Conservation (phyloP, 2,888 invertebrate genomes). For the Lucinisca nassula region DNA sequence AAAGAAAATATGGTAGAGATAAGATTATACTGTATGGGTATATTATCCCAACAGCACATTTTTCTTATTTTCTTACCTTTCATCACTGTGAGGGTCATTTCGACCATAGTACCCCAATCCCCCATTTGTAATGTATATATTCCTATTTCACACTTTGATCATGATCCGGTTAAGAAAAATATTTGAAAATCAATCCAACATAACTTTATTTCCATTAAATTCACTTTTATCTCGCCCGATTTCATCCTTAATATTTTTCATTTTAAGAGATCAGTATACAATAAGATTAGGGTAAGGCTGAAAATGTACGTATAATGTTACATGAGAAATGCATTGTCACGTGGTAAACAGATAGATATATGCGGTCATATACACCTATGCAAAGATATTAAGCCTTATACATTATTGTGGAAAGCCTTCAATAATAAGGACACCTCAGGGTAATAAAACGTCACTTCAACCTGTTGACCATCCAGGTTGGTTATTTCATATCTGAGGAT, state of each 20-base stretch:
- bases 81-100: constrained; percentile 49
- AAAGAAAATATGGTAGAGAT: no score
- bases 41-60: no score
- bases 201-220: background rate
- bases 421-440: background rate
- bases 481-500: background rate
- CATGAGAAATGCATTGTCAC: constrained; percentile 19
- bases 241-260: background rate
- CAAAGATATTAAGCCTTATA: background rate
- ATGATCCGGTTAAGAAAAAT: background rate
- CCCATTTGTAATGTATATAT: constrained; percentile 37
- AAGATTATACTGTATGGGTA: no score
- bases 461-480: background rate
- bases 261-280: background rate
- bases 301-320: background rate
- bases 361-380: background rate
- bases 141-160: background rate
- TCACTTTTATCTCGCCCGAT: background rate
- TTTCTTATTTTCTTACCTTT: constrained; percentile 59
- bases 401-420: background rate
- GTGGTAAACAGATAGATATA: background rate
- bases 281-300: background rate
- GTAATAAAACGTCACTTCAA: constrained; percentile 6
- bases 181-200: background rate
- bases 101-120: constrained; percentile 58